Percentiles rank a stretch among this genome's conserved stretches.
Evolutionary conservation across 2,888 invertebrate species (phyloP).

Genomic region (Torymus tubicola): DNA sequence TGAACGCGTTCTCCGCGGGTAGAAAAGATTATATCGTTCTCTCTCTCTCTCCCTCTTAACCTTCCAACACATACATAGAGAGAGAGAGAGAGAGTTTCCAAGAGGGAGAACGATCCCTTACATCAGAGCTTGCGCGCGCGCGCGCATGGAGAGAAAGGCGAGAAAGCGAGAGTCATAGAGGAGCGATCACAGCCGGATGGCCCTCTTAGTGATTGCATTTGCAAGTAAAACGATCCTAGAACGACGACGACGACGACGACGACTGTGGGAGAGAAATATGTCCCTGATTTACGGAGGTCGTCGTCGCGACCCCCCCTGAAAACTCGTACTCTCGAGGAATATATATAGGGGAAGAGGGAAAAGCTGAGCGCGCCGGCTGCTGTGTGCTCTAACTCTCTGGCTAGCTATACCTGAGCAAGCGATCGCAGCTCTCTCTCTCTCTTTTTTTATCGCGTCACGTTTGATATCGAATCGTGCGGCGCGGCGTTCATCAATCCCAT

Average conservation of each 20-base stretch:
- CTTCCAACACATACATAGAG: too few species aligned
- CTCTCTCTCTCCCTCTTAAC: too few species aligned
- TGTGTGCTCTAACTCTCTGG: too few species aligned
- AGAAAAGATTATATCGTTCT: conserved; percentile 5
- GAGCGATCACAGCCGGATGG: conserved; percentile 62
- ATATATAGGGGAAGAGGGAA: too few species aligned
- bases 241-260: conserved; percentile 55
- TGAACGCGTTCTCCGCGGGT: too few species aligned
- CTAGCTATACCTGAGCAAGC: too few species aligned
- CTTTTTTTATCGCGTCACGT: conserved; percentile 19
- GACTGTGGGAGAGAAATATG: conserved; percentile 59
- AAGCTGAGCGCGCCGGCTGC: too few species aligned
- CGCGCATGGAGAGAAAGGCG: background rate
- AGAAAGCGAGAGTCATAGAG: conserved; percentile 55
- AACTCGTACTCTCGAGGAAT: too few species aligned
- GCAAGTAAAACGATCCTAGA: conserved; percentile 73
- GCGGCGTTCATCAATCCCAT: conserved; percentile 47
- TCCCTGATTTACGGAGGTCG: conserved; percentile 57
- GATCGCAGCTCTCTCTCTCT: background rate
- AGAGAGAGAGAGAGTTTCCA: too few species aligned
- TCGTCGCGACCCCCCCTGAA: too few species aligned
- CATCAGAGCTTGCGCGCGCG: conserved; percentile 15
- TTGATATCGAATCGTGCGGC: conserved; percentile 48
- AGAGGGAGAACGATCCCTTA: background rate
- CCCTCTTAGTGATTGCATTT: conserved; percentile 73